Evolutionary conservation across 2,888 invertebrate species (phyloP).

Genomic region (Drosophila kanekoi): DNA sequence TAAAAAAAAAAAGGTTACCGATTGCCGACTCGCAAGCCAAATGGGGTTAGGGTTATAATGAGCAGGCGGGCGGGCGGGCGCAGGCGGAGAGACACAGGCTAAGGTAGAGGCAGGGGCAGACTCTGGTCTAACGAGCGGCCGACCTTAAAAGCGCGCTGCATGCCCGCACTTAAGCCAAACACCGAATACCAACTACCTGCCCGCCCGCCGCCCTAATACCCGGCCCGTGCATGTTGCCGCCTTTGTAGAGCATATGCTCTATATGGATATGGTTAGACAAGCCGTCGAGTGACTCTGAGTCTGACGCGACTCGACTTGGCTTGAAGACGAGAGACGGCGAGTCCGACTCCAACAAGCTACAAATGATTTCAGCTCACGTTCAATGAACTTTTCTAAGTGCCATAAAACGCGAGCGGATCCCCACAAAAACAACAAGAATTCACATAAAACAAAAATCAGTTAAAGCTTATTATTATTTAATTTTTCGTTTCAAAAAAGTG

Average conservation of each 20-base stretch:
- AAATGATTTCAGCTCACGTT: conserved; percentile 56
- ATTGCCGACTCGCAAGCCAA: conserved; percentile 36
- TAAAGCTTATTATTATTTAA: conserved; percentile 54
- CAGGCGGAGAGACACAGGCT: neutral
- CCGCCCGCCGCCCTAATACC: conserved; percentile 31
- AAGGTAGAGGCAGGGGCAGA: neutral
- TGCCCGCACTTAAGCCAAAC: conserved; percentile 23
- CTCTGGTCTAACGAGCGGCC: conserved; percentile 18
- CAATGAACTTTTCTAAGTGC: conserved; percentile 61
- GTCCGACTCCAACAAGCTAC: conserved; percentile 7
- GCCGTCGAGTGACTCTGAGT: conserved; percentile 14
- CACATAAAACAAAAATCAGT: conserved; percentile 25
- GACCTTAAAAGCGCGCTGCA: conserved; percentile 45
- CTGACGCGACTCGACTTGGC: neutral
- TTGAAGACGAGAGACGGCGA: too few species aligned
- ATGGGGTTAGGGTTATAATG: conserved; percentile 49
- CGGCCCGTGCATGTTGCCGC: conserved; percentile 7
- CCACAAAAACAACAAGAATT: conserved; percentile 9
- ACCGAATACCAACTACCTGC: conserved; percentile 52
- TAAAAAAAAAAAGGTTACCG: conserved; percentile 38
- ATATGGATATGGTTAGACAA: conserved; percentile 60
- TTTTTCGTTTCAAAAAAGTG: conserved; percentile 47
- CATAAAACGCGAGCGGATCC: conserved; percentile 27
- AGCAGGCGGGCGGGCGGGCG: conserved; percentile 23
- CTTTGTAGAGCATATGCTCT: conserved; percentile 11